Base-by-base conservation (phyloP, 2,113 vertebrate species). In the Callipepla californica region DNA sequence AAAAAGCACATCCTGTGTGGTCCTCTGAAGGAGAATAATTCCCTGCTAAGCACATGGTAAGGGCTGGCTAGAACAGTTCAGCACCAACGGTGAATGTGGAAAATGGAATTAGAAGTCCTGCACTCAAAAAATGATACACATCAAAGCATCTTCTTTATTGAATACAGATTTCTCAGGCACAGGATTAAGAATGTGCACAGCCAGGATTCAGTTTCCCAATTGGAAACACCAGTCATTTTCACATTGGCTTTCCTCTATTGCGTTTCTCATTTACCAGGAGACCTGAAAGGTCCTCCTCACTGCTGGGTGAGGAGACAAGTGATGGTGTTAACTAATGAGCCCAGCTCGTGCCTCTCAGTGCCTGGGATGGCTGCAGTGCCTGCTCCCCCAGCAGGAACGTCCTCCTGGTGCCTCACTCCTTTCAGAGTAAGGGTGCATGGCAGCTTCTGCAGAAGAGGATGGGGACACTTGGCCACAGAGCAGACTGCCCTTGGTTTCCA, bases 1-100 rank as follows among this genome's bases (percentile, higher is more conserved):
- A 69, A 85, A 76, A 85, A 70, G 28, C 23, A n/a, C 32, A 2
- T 83, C 80, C 87, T 94, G 82, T 95, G 96, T 95, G 81, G 93
- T 93, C 89, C 77, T 74, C 30, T 36, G 25, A 58, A 53, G 44
- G 40, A 72, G 80, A 84, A 85, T 34, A 89, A 75, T 87, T 87
- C 63, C 3, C 79, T 85, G 63, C 63, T 85, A 51, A 70, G 38
- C 5, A 0, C 73, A 50, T n/a, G 44, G 0, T 70, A 16, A 86
- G 76, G 40, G 8, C 30, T 90, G 80, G 21, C 55, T 69, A 7
- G 51, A 83, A 57, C 81, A 74, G 9, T 65, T 74, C 10, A 2
- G 40, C 77, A 58, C 42, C 58, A 59, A 79, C 76, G 70, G 63
- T 51, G 55, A 74, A 67, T 1, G 13, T 91, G 91, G 90, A 93